Evolutionary conservation across 2,113 vertebrate genomes (phyloP).

Genomic region (Accipiter virgatus): DNA sequence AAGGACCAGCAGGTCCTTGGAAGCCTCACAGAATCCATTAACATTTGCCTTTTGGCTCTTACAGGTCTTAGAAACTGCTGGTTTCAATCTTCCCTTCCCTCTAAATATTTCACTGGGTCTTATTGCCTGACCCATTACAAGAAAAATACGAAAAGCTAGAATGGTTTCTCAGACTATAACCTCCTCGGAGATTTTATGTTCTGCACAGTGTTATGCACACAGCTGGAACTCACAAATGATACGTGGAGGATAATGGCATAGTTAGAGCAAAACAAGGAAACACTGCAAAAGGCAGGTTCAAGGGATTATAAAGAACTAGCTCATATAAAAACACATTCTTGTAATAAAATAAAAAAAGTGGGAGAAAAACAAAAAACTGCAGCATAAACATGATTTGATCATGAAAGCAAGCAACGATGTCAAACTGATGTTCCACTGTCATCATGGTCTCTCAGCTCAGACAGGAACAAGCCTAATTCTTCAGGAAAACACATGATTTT

Average conservation of each 20-base stretch:
- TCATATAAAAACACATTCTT: background rate
- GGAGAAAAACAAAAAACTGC: background rate
- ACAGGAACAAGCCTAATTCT: background rate
- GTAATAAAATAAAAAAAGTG: background rate
- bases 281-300: background rate
- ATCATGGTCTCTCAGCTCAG: background rate
- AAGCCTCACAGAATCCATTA: slow-evolving; percentile 61
- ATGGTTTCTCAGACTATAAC: slow-evolving; percentile 44
- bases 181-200: slow-evolving; percentile 7
- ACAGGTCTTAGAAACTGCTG: slow-evolving; percentile 9
- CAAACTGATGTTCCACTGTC: background rate
- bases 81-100: slow-evolving; percentile 43
- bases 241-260: slow-evolving; percentile 17
- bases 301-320: slow-evolving; percentile 26
- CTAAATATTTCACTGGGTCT: slow-evolving; percentile 49
- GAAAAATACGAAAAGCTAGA: slow-evolving; percentile 34
- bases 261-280: slow-evolving; percentile 39
- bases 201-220: slow-evolving; percentile 42
- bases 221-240: slow-evolving; percentile 55
- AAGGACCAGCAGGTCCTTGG: slow-evolving; percentile 57
- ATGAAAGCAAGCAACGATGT: background rate
- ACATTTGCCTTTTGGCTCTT: slow-evolving; percentile 53
- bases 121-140: slow-evolving; percentile 43
- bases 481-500: background rate
- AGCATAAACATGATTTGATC: background rate